Evolutionary conservation across 2,888 invertebrate species (phyloP).

Genomic region (Coleophora deauratella): DNA sequence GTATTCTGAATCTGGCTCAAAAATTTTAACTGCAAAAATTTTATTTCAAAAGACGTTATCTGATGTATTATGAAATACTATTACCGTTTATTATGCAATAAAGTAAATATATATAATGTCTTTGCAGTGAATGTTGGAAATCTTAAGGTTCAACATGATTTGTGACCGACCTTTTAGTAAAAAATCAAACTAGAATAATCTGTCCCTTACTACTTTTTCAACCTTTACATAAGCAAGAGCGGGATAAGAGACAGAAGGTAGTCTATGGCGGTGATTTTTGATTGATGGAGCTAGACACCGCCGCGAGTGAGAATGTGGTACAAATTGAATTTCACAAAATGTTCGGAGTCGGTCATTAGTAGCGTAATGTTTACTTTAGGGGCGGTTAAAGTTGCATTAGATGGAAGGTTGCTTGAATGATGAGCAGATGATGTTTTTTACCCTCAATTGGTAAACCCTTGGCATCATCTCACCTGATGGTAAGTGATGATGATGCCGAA

Average conservation of each 20-base stretch:
- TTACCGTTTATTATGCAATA: too few species aligned
- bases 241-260: constrained; percentile 5
- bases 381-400: constrained; percentile 21
- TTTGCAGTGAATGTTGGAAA: too few species aligned
- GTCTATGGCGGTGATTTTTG: constrained; percentile 29
- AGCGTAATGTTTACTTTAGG: constrained; percentile 38
- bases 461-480: too few species aligned
- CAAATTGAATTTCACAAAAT: constrained; percentile 35
- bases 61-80: too few species aligned
- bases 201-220: constrained; percentile 13
- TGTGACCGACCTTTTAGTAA: constrained; percentile 6
- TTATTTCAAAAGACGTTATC: too few species aligned
- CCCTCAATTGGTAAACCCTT: too few species aligned
- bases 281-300: constrained; percentile 43
- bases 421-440: background rate
- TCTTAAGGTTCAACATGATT: too few species aligned
- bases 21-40: too few species aligned
- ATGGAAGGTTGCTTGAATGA: constrained; percentile 4
- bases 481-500: too few species aligned
- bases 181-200: constrained; percentile 15
- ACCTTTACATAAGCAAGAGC: constrained; percentile 9
- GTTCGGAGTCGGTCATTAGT: constrained; percentile 28
- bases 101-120: too few species aligned
- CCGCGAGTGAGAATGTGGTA: constrained; percentile 31
- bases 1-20: too few species aligned